These are phyloP conservation scores for Spizaetus ornatus DNA, from an alignment of 2,113 vertebrate genomes.

Conservation along the genomic window DNA sequence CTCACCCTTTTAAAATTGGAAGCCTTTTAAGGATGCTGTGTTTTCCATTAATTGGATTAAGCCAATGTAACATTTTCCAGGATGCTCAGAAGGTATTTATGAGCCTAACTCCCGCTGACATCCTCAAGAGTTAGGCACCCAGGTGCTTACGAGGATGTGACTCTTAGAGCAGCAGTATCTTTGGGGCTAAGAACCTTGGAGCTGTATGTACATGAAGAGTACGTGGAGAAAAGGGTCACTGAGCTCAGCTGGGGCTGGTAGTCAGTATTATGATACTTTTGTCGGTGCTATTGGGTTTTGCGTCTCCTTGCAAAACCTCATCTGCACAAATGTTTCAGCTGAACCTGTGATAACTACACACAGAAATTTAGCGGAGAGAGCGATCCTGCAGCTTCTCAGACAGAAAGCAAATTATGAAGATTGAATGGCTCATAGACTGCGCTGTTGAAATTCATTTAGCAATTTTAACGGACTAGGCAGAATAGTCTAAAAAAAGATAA, in stretches of 20 bases:
- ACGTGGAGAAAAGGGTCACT: accelerated
- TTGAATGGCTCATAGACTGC: not conserved
- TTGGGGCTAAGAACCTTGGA: not conserved
- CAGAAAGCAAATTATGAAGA: not conserved
- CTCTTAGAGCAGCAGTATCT: not conserved
- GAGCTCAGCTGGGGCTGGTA: not conserved
- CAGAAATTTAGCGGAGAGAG: not conserved
- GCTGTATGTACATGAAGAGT: accelerated
- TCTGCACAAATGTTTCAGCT: not conserved
- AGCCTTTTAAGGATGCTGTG: not conserved
- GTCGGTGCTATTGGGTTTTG: not conserved
- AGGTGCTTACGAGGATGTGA: not conserved
- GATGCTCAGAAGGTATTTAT: not conserved
- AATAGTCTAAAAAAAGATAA: not conserved
- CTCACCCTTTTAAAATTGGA: not conserved
- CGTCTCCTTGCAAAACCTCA: not conserved
- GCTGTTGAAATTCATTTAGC: not conserved
- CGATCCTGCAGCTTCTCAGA: not conserved
- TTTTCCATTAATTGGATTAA: not conserved
- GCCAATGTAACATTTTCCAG: not conserved
- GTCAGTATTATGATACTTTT: not conserved
- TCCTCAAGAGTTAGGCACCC: not conserved
- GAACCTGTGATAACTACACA: accelerated
- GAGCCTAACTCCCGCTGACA: not conserved
- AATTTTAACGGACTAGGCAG: not conserved